Percentiles rank a stretch among this genome's conserved stretches.
phyloP scores from a whole-genome alignment of 2,797 vertebrate species.

The Nasua narica region DNA sequence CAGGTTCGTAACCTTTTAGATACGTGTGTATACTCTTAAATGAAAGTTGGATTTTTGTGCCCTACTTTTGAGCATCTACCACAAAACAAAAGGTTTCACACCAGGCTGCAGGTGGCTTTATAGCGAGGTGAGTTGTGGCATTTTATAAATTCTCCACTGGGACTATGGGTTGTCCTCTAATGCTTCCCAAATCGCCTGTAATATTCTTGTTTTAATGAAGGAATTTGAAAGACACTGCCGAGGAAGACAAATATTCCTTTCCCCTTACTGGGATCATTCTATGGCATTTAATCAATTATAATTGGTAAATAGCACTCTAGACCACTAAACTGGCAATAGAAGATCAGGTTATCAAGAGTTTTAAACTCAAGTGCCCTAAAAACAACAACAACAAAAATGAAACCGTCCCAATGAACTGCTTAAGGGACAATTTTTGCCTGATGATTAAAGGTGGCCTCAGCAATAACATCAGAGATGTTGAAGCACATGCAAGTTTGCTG shows the following conservation, averaged over 20 bases:
- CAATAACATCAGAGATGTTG: background rate
- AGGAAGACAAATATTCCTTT: background rate
- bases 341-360: background rate
- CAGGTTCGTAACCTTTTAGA: constrained; percentile 17
- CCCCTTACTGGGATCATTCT: background rate
- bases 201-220: background rate
- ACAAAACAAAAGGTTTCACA: constrained; percentile 12
- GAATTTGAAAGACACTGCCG: background rate
- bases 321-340: background rate
- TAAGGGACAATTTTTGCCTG: background rate
- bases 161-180: background rate
- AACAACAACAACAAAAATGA: background rate
- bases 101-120: constrained; percentile 22
- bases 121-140: background rate
- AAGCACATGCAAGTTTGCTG: background rate
- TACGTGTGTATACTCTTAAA: background rate
- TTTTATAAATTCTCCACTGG: constrained; percentile 18
- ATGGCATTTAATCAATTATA: background rate
- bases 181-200: background rate
- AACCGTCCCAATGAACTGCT: background rate
- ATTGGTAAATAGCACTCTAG: background rate
- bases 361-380: background rate
- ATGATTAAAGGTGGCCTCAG: background rate
- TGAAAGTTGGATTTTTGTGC: constrained; percentile 16
- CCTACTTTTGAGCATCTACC: background rate